Base-by-base conservation (phyloP, 1,140 invertebrate species). In the Oryctes rhinoceros region DNA sequence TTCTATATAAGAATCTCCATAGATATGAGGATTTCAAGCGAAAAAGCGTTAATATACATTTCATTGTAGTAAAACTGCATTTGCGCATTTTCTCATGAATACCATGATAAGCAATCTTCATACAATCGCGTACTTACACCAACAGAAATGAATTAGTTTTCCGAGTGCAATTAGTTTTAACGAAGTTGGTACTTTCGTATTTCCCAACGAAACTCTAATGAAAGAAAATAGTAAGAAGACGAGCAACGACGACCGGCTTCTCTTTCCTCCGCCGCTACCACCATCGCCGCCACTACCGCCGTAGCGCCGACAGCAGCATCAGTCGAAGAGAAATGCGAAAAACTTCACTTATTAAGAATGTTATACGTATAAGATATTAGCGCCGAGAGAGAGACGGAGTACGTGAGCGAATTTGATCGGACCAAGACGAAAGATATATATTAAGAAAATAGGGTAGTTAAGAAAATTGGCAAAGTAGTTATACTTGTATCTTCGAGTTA, bases 301-400 rank as follows among this genome's bases (percentile, higher is more conserved):
- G 18, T 71, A 71, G 18, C 65, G 53, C 53, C 53, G 53, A 59
- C 67, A 39, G 67, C 75, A 24, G 35, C 75, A 49, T 48, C 37
- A 76, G 80, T 81, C 78, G 67, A 84, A 84, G 83, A 85, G 84
- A 85, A 85, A 85, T 85, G 84, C 80, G 84, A 81, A 85, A 85
- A 85, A 85, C 80, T 85, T 85, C 82, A 84, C 85, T 85, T 85
- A 85, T 85, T 85, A 85, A 83, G 85, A 85, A 85, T 82, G 84
- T 83, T 84, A 82, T 81, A 83, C 83, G 83, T 84, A 83, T 74
- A 81, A 81, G 82, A 83, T 85, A 84, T 85, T 84, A 84, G 83
- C 82, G 80, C 78, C 80, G 80, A 65, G 80, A 77, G 30, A 53
- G 67, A 76, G 82, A 79, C 24, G 76, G 77, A 79, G 81, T 59